Base-by-base conservation (phyloP, 2,113 vertebrate species). In the Scartelaos histophorus region DNA sequence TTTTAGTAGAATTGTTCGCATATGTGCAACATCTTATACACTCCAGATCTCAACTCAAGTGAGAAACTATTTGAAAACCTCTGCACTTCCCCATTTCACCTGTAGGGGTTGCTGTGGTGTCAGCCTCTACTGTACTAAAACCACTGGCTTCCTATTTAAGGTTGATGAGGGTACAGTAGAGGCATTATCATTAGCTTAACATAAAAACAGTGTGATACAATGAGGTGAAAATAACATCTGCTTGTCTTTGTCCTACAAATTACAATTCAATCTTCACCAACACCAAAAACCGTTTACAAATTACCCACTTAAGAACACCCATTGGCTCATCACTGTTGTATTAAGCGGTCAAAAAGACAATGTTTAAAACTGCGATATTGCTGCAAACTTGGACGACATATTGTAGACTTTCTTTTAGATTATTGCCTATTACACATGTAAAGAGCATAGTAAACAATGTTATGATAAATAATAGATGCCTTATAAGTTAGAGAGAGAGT, bases 381-480 rank as follows among this genome's bases (percentile, higher is more conserved):
- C 75, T 72, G 81, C 38, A 79, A 82, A 81, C 66, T 53, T 76
- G 16, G 13, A 25, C 5, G 3, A 13, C 56, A 69, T 72, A 83
- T 70, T 88, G 66, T 81, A 34, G 58, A 69, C 86, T 75, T 70
- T 78, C 66, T 54, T 67, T 73, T 81, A 76, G 2, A 74, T 51
- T 43, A 56, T 78, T 86, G 71, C 83, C 87, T 87, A 85, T 84
- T 87, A 81, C 85, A 67, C 61, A 73, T 73, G 82, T 85, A 82
- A 85, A 91, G 82, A 90, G 86, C 87, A 91, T 75, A 75, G 84
- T 80, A 84, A 88, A 89, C 83, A 81, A 74, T 70, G 56, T 38
- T 62, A 73, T 45, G 19, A 81, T 90, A 90, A 88, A 92, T 91
- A 89, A 90, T 84, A 90, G 84, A 91, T 83, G 78, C 73, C 79